A percentile compares a stretch with the other conserved stretches of the same genome.
Evolutionary conservation across 2,113 vertebrate genomes (phyloP).

Genomic region (Chamaea fasciata): DNA sequence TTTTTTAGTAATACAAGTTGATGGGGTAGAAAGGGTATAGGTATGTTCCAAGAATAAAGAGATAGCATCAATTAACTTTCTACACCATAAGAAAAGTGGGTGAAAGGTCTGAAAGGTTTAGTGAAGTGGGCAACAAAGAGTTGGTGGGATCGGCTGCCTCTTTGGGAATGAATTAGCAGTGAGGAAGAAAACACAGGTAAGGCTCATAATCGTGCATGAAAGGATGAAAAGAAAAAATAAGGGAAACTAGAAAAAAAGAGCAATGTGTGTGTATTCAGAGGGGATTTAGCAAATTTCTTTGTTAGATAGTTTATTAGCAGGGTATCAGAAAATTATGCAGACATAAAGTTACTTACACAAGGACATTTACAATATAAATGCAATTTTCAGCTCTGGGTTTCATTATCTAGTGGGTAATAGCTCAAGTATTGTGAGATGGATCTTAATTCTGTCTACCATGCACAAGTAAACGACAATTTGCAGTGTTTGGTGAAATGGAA

Average conservation of each 20-base stretch:
- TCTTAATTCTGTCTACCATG: constrained; percentile 11
- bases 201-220: background rate
- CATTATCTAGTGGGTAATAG: background rate
- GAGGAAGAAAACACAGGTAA: background rate
- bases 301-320: background rate
- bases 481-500: background rate
- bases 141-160: background rate
- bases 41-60: background rate
- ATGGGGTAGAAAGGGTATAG: background rate
- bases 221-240: background rate
- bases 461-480: background rate
- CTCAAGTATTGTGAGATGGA: background rate
- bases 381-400: background rate
- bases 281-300: background rate
- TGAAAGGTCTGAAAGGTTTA: background rate
- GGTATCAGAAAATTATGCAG: background rate
- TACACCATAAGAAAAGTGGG: background rate
- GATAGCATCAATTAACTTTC: background rate
- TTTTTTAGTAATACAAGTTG: background rate
- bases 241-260: background rate
- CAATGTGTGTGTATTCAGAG: background rate
- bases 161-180: background rate
- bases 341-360: constrained; percentile 4
- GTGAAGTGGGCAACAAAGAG: background rate
- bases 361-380: constrained; percentile 3